Evolutionary conservation across 1,140 invertebrate genomes (phyloP).

Genomic region (Bombus difficillimus): DNA sequence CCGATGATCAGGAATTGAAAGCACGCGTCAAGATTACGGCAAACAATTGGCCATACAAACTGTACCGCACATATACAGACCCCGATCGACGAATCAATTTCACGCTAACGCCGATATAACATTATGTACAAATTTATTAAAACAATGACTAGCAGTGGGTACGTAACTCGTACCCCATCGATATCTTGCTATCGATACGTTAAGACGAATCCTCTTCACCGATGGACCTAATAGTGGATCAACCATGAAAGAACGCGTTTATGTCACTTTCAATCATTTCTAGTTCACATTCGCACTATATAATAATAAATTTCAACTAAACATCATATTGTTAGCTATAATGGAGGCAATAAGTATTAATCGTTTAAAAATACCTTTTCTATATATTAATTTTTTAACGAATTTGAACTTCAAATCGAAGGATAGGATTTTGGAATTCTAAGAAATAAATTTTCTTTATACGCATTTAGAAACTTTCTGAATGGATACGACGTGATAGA

Average conservation of each 20-base stretch:
- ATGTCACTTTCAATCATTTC: background rate
- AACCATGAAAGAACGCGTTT: background rate
- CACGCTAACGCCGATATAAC: conserved; percentile 55
- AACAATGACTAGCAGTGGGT: conserved; percentile 58
- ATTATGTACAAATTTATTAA: conserved; percentile 68
- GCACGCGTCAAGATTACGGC: background rate
- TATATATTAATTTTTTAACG: background rate
- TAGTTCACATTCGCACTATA: background rate
- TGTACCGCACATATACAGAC: conserved; percentile 27
- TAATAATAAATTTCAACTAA: background rate
- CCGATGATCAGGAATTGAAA: conserved; percentile 5
- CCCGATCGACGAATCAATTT: conserved; percentile 42
- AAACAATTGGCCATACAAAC: conserved; percentile 28
- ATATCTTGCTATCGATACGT: background rate
- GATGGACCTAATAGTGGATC: background rate
- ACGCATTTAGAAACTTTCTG: background rate
- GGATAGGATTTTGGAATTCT: background rate
- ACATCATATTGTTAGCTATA: background rate
- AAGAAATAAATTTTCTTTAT: background rate
- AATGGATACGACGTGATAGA: no score
- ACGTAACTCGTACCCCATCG: conserved; percentile 8
- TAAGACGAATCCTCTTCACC: conserved; percentile 9
- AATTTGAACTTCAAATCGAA: background rate
- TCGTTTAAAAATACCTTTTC: no score
- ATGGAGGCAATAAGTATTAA: background rate